These are phyloP conservation scores for Bergia sp. DNA, from an alignment of 92 coral and sea anemone species.

Conservation along the genomic window DNA sequence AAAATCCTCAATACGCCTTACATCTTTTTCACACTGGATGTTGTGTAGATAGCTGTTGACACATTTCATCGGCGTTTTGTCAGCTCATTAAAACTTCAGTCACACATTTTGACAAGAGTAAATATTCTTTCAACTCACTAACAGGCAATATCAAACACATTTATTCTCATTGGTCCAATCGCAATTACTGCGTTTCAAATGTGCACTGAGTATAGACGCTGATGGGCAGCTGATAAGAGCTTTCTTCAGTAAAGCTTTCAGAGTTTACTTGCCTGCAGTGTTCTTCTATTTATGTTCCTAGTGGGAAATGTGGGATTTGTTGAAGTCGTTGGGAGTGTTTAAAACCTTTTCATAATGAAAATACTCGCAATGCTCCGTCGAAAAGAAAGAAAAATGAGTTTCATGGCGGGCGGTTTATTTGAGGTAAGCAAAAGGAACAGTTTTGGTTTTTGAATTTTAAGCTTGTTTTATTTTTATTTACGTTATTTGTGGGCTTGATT, in stretches of 20 bases:
- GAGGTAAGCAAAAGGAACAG: not conserved
- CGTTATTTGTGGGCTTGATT: not conserved
- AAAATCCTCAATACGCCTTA: not conserved
- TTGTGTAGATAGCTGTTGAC: conserved; percentile 16
- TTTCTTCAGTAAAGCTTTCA: not conserved
- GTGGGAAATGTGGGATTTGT: not conserved
- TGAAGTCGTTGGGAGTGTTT: no score
- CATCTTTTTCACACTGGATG: not conserved
- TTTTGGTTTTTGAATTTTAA: not conserved
- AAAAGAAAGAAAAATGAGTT: not conserved
- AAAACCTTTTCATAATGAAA: not conserved
- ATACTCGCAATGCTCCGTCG: not conserved
- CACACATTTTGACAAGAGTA: conserved; percentile 27
- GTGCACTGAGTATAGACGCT: not conserved
- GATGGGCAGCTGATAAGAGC: conserved; percentile 21
- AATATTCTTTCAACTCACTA: conserved; percentile 20
- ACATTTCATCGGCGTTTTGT: conserved; percentile 23
- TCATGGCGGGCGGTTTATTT: not conserved
- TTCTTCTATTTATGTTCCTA: not conserved
- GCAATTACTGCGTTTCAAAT: conserved; percentile 5
- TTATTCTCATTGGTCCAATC: conserved; percentile 8
- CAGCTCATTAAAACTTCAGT: conserved; percentile 36
- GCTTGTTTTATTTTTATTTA: conserved; percentile 22
- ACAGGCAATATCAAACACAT: not conserved
- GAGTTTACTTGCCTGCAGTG: not conserved